Conservation (phyloP, 2,888 invertebrate species). For the Lymantria monacha region DNA sequence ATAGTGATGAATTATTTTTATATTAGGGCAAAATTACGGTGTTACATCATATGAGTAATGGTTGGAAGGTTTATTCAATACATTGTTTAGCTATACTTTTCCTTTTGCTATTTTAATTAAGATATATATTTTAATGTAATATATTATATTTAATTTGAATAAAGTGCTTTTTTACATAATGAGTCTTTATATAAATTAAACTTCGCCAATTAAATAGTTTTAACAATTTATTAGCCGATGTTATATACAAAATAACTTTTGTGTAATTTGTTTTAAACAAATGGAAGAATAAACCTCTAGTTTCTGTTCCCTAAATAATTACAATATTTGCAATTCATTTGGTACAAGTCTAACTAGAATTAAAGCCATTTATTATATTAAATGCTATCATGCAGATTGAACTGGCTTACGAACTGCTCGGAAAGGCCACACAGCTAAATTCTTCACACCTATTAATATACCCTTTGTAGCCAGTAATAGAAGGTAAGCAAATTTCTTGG, state of each 20-base stretch:
- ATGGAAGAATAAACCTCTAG: slow-evolving; percentile 41
- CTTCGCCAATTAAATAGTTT: not conserved
- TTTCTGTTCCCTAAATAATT: slow-evolving; percentile 50
- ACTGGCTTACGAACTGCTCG: slow-evolving; percentile 54
- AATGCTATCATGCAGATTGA: slow-evolving; percentile 65
- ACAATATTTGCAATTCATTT: slow-evolving; percentile 46
- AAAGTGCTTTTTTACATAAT: slow-evolving; percentile 76
- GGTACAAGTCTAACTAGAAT: slow-evolving; percentile 41
- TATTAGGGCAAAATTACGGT: slow-evolving; percentile 65
- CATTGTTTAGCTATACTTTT: slow-evolving; percentile 77
- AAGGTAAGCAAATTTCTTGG: slow-evolving; percentile 50
- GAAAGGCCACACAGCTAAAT: slow-evolving; percentile 53
- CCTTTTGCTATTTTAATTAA: slow-evolving; percentile 78
- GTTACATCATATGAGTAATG: slow-evolving; percentile 60
- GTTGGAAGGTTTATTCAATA: slow-evolving; percentile 76
- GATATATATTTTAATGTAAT: slow-evolving; percentile 81
- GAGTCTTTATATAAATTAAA: not conserved
- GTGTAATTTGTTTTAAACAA: slow-evolving; percentile 35
- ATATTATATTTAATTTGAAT: slow-evolving; percentile 82
- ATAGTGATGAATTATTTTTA: slow-evolving; percentile 56
- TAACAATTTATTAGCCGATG: slow-evolving; percentile 64
- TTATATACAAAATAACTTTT: slow-evolving; percentile 53
- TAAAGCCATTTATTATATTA: slow-evolving; percentile 35
- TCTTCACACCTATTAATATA: slow-evolving; percentile 57
- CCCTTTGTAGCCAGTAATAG: slow-evolving; percentile 48